Evolutionary conservation across 2,113 vertebrate species (phyloP), one percentile per base, ranked within the genome.

Genomic region (Pseudolaguvia tuberculata): DNA sequence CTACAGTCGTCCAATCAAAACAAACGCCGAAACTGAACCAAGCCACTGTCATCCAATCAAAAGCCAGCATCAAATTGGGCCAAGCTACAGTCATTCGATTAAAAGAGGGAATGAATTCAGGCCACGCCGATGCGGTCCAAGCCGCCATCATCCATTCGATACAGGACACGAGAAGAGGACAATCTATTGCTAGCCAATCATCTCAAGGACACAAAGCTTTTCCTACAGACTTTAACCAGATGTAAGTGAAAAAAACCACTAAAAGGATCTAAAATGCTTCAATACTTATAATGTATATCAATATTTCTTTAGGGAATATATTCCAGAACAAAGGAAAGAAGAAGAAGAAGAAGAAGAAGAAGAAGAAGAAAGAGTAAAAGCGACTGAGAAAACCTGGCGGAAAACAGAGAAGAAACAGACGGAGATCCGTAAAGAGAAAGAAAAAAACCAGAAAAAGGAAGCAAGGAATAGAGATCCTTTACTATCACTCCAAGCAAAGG

Each of bases 321-420:
- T 39, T 53, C 69, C 70, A 14, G 70, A 73, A 70, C 47, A 63
- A 35, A 47, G 18, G 12, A 27, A 35, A 51, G 58, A 52, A 25
- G 75, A 77, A 25, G 71, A n/a, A n/a, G n/a, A n/a, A n/a, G n/a
- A n/a, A 14, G 70, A 73, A 70, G 31, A 63, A 35, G 35, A 13
- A 12, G 21, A 35, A 51, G 58, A 52, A 25, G 75, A 77, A 25
- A 65, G 65, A 39, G 39, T n/a, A 68, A 59, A 27, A 45, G 47
- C 48, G 8, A 70, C 10, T 15, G 75, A 58, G 70, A 73, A 70
- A 31, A 31, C 23, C 31, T 48, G 47, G 11, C 1, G 7, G 52
- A 65, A 51, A 42, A 45, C 23, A 51, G 56, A 69, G 50, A 70
- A 53, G 9, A 42, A 55, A 29, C 23, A n/a, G 39, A 47, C 8